Percentiles rank a stretch among this genome's conserved stretches.
Evolutionary conservation across 2,113 vertebrate genomes (phyloP).

Genomic region (Piprites chloris): DNA sequence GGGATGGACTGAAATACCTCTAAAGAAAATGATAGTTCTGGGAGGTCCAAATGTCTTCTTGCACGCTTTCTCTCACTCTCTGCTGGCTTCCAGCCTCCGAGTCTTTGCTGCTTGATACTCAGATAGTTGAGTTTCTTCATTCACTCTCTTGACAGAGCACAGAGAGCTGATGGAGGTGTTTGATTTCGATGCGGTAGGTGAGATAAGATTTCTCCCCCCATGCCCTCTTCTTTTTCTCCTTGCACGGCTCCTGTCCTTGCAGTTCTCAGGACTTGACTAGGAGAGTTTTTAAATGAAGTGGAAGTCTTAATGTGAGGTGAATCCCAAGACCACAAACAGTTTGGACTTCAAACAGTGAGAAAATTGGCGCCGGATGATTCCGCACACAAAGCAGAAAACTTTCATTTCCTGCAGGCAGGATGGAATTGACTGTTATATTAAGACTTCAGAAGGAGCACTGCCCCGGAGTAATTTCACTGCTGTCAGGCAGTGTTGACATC

Average conservation of each 20-base stretch:
- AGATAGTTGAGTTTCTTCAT: not conserved
- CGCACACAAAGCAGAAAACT: constrained; percentile 76
- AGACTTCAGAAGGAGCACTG: constrained; percentile 77
- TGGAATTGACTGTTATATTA: constrained; percentile 79
- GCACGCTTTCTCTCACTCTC: not conserved
- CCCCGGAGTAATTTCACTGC: constrained; percentile 76
- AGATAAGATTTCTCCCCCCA: not conserved
- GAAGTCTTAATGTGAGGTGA: constrained; percentile 73
- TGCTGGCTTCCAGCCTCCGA: constrained; percentile 21
- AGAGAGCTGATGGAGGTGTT: not conserved
- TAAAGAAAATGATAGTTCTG: constrained; percentile 19
- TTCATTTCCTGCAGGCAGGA: constrained; percentile 77
- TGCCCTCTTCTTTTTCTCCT: not conserved
- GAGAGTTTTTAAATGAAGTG: constrained; percentile 32
- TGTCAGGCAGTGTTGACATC: constrained; percentile 77
- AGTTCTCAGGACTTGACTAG: constrained; percentile 31
- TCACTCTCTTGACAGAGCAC: not conserved
- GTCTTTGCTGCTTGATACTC: not conserved
- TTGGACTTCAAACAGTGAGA: constrained; percentile 77
- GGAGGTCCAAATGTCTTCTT: not conserved
- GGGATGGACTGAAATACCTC: constrained; percentile 33
- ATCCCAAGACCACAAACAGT: constrained; percentile 73
- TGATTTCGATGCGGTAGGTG: not conserved
- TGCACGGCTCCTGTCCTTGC: not conserved
- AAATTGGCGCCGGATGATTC: constrained; percentile 74